phyloP scores from a whole-genome alignment of 2,113 vertebrate genomes.

The Eleginops maclovinus region DNA sequence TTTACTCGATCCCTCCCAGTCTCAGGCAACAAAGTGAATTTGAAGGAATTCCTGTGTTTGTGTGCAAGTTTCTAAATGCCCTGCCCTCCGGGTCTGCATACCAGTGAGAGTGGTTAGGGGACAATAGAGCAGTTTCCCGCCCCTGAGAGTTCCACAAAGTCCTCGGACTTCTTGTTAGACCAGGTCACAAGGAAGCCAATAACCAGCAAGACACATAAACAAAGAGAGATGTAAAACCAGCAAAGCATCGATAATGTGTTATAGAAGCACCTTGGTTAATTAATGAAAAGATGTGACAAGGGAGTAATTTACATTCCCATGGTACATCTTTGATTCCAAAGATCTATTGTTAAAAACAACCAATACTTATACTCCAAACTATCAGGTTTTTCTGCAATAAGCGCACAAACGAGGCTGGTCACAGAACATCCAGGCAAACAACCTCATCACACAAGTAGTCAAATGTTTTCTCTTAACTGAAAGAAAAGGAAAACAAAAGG shows the following conservation, averaged over 20 bases:
- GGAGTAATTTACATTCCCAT: not conserved
- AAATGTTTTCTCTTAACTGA: not conserved
- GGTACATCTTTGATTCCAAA: not conserved
- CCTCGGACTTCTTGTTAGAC: constrained; percentile 22
- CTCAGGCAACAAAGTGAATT: constrained; percentile 58
- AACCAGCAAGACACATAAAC: constrained; percentile 1
- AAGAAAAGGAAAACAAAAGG: not conserved
- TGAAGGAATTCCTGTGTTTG: constrained; percentile 85
- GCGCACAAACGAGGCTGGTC: not conserved
- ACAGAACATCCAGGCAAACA: not conserved
- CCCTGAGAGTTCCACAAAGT: constrained; percentile 33
- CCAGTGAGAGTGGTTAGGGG: constrained; percentile 71
- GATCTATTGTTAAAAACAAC: not conserved
- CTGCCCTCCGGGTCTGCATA: constrained; percentile 69
- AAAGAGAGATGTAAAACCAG: constrained; percentile 2
- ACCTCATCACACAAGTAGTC: not conserved
- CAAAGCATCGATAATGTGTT: not conserved
- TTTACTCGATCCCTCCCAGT: constrained; percentile 32
- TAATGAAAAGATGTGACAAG: not conserved
- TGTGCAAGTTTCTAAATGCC: constrained; percentile 74
- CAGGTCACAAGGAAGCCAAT: constrained; percentile 1
- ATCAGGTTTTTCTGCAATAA: constrained; percentile 1
- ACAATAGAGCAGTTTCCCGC: constrained; percentile 70
- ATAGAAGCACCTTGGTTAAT: not conserved
- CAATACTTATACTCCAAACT: not conserved